phyloP scores from a whole-genome alignment of 2,113 vertebrate species.

The Ictalurus furcatus region DNA sequence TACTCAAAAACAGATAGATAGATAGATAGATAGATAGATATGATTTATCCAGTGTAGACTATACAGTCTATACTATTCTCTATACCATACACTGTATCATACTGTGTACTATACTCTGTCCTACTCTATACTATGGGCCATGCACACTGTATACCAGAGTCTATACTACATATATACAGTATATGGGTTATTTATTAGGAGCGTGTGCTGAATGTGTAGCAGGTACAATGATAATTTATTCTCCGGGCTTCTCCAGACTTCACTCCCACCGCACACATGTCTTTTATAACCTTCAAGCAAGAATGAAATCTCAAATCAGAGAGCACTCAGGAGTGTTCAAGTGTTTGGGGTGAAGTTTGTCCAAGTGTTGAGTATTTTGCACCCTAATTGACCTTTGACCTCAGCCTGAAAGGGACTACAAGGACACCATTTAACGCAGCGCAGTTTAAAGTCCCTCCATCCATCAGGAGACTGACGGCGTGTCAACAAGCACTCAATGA shows the following conservation, averaged over 20 bases:
- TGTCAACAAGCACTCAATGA: constrained; percentile 5
- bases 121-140: no score
- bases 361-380: constrained; percentile 12
- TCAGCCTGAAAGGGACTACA: constrained; percentile 31
- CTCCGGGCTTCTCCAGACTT: not conserved
- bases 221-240: not conserved
- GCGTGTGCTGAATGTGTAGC: not conserved
- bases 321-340: constrained; percentile 30
- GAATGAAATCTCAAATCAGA: constrained; percentile 9
- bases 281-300: constrained; percentile 7
- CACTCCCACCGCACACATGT: not conserved
- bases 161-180: no score
- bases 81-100: not conserved
- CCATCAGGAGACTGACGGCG: constrained; percentile 12
- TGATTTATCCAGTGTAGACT: no score
- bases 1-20: no score
- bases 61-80: not conserved
- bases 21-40: no score
- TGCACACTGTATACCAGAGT: not conserved
- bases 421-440: constrained; percentile 22
- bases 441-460: constrained; percentile 28
- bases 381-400: constrained; percentile 36
- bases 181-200: not conserved
- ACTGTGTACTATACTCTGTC: not conserved
- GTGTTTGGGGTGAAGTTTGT: constrained; percentile 20